These are phyloP conservation scores for Recurvirostra avosetta DNA, from an alignment of 2,113 vertebrate species.

Conservation along the genomic window DNA sequence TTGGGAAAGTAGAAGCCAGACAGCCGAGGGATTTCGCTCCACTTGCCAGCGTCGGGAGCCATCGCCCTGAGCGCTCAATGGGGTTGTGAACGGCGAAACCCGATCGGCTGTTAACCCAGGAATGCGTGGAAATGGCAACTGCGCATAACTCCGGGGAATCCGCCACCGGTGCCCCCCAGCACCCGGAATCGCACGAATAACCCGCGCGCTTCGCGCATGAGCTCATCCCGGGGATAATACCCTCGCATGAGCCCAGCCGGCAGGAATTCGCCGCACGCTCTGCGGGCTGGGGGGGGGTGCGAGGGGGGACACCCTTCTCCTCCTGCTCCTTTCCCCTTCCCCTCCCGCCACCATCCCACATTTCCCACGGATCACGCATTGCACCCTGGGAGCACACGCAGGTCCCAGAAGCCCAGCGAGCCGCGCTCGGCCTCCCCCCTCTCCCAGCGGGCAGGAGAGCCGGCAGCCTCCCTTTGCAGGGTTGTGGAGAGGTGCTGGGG, in stretches of 20 bases:
- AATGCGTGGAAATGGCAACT: slow-evolving; percentile 77
- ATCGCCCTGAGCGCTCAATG: not conserved
- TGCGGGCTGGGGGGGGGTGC: accelerated
- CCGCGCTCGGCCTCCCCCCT: not conserved
- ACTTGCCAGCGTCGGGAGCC: not conserved
- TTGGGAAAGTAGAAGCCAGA: slow-evolving; percentile 16
- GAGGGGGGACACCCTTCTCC: not conserved
- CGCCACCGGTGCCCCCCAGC: slow-evolving; percentile 66
- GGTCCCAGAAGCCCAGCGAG: not conserved
- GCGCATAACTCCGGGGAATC: slow-evolving; percentile 69
- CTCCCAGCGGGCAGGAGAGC: not conserved
- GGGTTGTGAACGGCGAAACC: slow-evolving; percentile 54
- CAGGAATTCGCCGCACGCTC: not conserved
- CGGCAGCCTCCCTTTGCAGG: not conserved
- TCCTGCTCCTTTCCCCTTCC: not conserved
- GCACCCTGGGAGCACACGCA: accelerated
- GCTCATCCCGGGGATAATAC: slow-evolving; percentile 60
- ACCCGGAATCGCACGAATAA: slow-evolving; percentile 68
- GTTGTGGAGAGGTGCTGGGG: not conserved
- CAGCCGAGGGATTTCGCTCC: not conserved
- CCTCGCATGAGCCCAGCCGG: slow-evolving; percentile 28
- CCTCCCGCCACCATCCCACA: not conserved
- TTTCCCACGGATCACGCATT: not conserved
- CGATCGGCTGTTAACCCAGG: slow-evolving; percentile 62
- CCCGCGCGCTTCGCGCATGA: slow-evolving; percentile 54